phyloP scores from a whole-genome alignment of 1,140 invertebrate species.

The Pomacea maculata region DNA sequence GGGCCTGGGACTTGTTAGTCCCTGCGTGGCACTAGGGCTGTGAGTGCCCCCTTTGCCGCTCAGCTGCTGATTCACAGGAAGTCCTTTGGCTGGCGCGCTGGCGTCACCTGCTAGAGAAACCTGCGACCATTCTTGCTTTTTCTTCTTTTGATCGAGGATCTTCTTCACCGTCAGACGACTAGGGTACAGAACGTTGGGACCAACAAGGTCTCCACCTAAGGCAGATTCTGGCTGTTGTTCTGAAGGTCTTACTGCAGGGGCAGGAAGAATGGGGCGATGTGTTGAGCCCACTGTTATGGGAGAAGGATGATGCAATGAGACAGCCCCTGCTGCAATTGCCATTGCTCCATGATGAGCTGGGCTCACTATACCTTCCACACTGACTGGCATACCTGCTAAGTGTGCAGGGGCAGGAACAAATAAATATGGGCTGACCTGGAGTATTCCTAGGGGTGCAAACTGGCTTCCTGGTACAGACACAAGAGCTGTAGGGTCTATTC shows the following conservation, averaged over 20 bases:
- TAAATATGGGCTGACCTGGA: background rate
- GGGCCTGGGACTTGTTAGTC: background rate
- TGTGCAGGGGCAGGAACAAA: background rate
- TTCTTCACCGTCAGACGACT: conserved; percentile 13
- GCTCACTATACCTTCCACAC: background rate
- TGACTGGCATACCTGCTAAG: background rate
- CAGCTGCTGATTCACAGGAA: background rate
- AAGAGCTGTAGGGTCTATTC: background rate
- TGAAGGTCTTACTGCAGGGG: background rate
- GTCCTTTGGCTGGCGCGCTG: background rate
- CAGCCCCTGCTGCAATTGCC: background rate
- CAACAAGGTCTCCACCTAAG: background rate
- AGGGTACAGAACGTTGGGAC: background rate
- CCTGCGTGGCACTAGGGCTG: background rate
- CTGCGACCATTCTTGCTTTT: background rate
- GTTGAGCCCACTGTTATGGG: background rate
- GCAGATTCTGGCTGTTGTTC: background rate
- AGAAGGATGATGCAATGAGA: background rate
- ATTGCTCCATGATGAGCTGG: background rate
- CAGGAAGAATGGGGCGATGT: background rate
- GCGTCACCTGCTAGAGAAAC: background rate
- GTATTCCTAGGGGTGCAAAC: background rate
- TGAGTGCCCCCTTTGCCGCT: no score
- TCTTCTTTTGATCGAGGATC: conserved; percentile 6
- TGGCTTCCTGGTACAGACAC: background rate